phyloP scores from a whole-genome alignment of 1,140 invertebrate genomes.

The Aphidius ervi region DNA sequence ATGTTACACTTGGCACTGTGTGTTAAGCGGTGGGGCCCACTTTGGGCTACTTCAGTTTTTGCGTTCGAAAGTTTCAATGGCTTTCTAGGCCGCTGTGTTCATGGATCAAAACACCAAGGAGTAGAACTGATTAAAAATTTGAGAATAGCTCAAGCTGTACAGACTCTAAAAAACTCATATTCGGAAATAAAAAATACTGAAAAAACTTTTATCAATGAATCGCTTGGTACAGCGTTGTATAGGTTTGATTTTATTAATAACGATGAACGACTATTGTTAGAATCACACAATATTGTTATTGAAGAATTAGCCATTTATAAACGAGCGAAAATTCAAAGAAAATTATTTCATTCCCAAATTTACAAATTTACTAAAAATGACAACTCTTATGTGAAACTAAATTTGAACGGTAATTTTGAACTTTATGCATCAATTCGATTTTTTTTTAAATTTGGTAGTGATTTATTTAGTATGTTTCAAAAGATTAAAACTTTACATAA shows the following conservation, averaged over 20 bases:
- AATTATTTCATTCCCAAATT: constrained; percentile 26
- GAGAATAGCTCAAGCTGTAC: constrained; percentile 19
- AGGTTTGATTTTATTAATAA: not conserved
- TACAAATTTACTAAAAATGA: constrained; percentile 28
- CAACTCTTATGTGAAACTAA: constrained; percentile 23
- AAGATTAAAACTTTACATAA: too few species aligned
- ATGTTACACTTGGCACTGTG: too few species aligned
- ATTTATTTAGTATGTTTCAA: too few species aligned
- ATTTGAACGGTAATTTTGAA: constrained; percentile 4
- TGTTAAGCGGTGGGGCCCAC: constrained; percentile 29
- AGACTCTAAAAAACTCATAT: constrained; percentile 19
- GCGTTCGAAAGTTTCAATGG: constrained; percentile 28
- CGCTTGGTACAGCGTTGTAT: constrained; percentile 12
- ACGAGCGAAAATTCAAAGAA: constrained; percentile 20
- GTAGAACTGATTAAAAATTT: constrained; percentile 28
- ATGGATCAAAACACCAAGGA: too few species aligned
- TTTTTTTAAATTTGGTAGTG: constrained; percentile 15
- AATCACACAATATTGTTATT: not conserved
- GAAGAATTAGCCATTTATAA: constrained; percentile 20
- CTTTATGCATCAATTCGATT: constrained; percentile 22
- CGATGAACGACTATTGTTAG: constrained; percentile 12
- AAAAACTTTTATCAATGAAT: not conserved
- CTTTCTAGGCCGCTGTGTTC: too few species aligned
- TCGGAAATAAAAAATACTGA: constrained; percentile 1
- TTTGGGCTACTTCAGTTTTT: constrained; percentile 27